Base-by-base conservation (phyloP, 2,888 invertebrate genomes). In the Diaphora mendica region DNA sequence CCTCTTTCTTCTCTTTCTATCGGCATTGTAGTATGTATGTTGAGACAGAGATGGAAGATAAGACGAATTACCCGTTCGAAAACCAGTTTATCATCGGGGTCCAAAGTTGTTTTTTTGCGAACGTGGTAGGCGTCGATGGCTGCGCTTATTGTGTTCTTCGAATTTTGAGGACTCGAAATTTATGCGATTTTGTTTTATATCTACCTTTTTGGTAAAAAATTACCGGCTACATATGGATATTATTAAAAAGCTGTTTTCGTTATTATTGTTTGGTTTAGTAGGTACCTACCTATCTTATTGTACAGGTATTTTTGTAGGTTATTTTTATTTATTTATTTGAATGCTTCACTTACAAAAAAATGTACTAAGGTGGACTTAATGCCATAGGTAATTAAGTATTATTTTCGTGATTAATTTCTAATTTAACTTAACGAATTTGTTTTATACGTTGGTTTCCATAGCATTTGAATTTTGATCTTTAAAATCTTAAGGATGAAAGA, bases 21-120 rank as follows among this genome's bases (percentile, higher is more conserved):
- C 83, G 59, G 33, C 51, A 13, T 7, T n/a, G 8, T 9, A 9
- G 44, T 59, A 26, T 39, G 59, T 30, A 20, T 26, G 2, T 88
- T 77, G 80, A 3, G 86, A 90, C 74, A 70, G 89, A 79, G 90
- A 91, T 59, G 77, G 82, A 75, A 74, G 82, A 88, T 82, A 87
- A 90, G 91, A 94, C 80, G 89, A 88, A 94, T 94, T 90, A 87
- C 84, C 85, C 86, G 88, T 89, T 87, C 86, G 89, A 83, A 92
- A 94, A 95, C 94, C 94, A 92, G 95, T 95, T 95, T 94, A 92
- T 95, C 94, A 94, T 94, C 91, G 83, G 86, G 85, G 76, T 70
- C 86, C 85, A 86, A 88, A 86, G 80, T 89, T 82, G 83, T 90
- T 93, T 93, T 66, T 93, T 92, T 90, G 90, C 89, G 83, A 78